phyloP scores from a whole-genome alignment of 2,113 vertebrate genomes.

The Pimephales promelas region DNA sequence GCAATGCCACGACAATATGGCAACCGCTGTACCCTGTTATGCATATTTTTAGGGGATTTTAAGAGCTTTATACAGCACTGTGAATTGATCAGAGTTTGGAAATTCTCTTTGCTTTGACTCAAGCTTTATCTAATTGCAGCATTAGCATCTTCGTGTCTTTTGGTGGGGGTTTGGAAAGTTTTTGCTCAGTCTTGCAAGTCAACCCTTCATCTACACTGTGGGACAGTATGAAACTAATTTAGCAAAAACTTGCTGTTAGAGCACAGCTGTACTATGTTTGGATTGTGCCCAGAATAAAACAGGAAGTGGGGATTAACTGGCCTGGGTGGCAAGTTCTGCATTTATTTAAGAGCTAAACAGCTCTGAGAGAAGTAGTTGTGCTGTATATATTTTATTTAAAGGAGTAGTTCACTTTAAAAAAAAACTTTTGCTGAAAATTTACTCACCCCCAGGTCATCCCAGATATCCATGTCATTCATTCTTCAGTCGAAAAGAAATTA shows the following conservation, averaged over 20 bases:
- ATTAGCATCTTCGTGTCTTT: neutral
- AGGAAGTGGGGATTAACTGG: conserved; percentile 79
- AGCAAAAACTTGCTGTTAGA: conserved; percentile 69
- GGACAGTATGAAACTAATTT: conserved; percentile 68
- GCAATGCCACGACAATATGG: conserved; percentile 15
- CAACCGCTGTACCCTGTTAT: conserved; percentile 57
- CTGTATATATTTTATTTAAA: neutral
- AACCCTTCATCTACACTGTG: conserved; percentile 68
- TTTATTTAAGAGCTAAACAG: conserved; percentile 8
- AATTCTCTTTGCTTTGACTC: neutral
- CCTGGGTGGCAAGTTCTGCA: conserved; percentile 46
- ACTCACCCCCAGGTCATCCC: too few relatives aligned
- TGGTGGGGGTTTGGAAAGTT: conserved; percentile 59
- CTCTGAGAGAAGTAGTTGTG: neutral
- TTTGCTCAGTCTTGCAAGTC: conserved; percentile 68
- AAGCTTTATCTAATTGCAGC: conserved; percentile 36
- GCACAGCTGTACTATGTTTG: conserved; percentile 82
- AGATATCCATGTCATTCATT: too few relatives aligned
- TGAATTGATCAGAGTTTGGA: neutral
- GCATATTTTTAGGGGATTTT: conserved; percentile 48
- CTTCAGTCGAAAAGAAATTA: too few relatives aligned
- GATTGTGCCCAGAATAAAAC: conserved; percentile 81
- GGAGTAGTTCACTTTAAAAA: too few relatives aligned
- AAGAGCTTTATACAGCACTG: neutral
- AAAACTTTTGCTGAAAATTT: too few relatives aligned